Base-by-base conservation (phyloP, 2,797 vertebrate species). In the Phrynocephalus guinanensis region DNA sequence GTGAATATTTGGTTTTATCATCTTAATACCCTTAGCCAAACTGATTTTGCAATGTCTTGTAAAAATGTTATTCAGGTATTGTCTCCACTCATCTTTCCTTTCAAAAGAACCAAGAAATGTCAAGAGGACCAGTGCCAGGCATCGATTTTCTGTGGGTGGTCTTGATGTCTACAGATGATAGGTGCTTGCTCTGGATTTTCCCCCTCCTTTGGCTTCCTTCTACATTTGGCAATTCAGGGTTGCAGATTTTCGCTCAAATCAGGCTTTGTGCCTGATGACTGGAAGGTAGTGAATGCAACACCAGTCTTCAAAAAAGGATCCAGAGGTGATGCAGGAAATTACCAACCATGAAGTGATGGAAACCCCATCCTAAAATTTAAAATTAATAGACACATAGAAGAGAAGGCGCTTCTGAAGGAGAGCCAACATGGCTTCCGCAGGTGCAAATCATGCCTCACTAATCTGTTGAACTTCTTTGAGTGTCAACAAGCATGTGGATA, bases 1-100 rank as follows among this genome's bases (percentile, higher is more conserved):
- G 33, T 44, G 92, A 52, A 63, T 68, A 9, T 90, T 91, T 56
- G 91, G 95, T 82, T 28, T 75, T 84, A 38, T 56, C 50, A 52
- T 71, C 13, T 20, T 26, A 38, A 18, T 83, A 52, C 44, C 11
- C 50, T 63, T 13, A 44, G 82, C 30, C 82, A 75, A 73, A 60
- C 75, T 11, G 71, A 60, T 75, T 63, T 84, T 52, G 60, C 52
- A 75, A 33, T n/a, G 5, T 30, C 6, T 82, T 38, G n/a, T 71
- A 71, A 44, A 86, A 71, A 79, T 70, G 26, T 33, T 77, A 10
- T 33, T 38, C 38, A 26, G 9, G 20, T 52, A 13, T 44, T 56
- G 26, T 28, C 22, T 60, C 7, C 20, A 10, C 67, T 56, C n/a
- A 33, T 30, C n/a, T 79, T 52, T 52, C 44, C 2, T n/a, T 28